phyloP scores from a whole-genome alignment of 2,888 invertebrate genomes.

The Phrixothrix hirtus region DNA sequence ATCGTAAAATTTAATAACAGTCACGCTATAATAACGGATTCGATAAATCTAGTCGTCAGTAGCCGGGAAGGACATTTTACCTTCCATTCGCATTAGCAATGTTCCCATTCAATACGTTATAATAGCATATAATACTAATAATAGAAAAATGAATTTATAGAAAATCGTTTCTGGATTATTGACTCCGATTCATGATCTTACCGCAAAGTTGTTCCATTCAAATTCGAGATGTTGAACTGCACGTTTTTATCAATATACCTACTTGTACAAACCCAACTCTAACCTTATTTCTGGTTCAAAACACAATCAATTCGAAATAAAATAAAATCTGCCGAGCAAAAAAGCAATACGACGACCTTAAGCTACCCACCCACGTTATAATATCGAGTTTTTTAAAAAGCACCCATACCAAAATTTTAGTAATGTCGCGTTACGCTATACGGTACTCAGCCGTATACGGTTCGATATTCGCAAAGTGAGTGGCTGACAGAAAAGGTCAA shows the following conservation, averaged over 20 bases:
- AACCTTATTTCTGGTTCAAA: constrained; percentile 24
- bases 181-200: not conserved
- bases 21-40: not conserved
- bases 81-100: not conserved
- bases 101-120: not conserved
- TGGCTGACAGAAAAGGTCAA: too few relatives aligned
- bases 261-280: constrained; percentile 12
- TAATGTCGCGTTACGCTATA: too few relatives aligned
- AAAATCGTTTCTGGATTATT: not conserved
- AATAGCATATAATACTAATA: not conserved
- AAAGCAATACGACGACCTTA: constrained; percentile 22
- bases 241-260: constrained; percentile 20
- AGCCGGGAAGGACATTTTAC: not conserved
- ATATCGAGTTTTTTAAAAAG: too few relatives aligned
- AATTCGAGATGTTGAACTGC: constrained; percentile 16
- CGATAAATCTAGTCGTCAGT: not conserved
- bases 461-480: too few relatives aligned
- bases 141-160: too few relatives aligned
- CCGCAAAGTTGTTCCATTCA: constrained; percentile 14
- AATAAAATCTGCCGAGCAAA: constrained; percentile 21
- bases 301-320: constrained; percentile 25
- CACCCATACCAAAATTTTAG: too few relatives aligned
- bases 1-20: not conserved
- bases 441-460: too few relatives aligned
- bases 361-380: constrained; percentile 21